Percentiles rank a stretch among this genome's conserved stretches.
phyloP scores from a whole-genome alignment of 2,113 vertebrate genomes.

The Caranx melampygus region DNA sequence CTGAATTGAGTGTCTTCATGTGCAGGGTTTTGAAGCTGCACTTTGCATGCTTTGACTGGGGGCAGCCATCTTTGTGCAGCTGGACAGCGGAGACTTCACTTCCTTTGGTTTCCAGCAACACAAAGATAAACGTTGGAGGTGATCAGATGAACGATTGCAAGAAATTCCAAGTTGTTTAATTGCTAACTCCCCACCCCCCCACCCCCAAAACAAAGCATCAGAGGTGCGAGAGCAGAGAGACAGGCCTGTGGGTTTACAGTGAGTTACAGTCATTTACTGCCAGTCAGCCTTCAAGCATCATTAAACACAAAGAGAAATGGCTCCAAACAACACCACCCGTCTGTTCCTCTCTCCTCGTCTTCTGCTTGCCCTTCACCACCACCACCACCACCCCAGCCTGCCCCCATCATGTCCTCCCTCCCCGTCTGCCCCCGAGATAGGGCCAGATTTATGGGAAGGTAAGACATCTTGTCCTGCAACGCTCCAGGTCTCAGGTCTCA shows the following conservation, averaged over 20 bases:
- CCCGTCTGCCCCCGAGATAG: constrained; percentile 13
- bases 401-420: not conserved
- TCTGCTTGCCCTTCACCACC: constrained; percentile 9
- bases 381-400: not conserved
- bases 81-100: too few species aligned
- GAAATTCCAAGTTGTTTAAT: too few species aligned
- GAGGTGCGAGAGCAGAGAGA: not conserved
- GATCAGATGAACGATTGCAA: too few species aligned
- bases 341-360: constrained; percentile 25
- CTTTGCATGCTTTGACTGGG: too few species aligned
- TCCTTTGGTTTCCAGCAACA: too few species aligned
- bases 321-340: constrained; percentile 29
- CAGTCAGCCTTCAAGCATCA: constrained; percentile 58
- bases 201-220: too few species aligned
- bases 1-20: too few species aligned
- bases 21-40: too few species aligned
- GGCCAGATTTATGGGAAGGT: constrained; percentile 66
- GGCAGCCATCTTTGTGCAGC: too few species aligned
- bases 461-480: constrained; percentile 47
- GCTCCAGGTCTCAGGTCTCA: constrained; percentile 28
- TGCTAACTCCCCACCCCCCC: too few species aligned
- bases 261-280: constrained; percentile 49
- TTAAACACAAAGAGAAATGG: constrained; percentile 64
- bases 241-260: constrained; percentile 29
- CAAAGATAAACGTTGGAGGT: too few species aligned